Conservation (phyloP, 2,797 vertebrate species). For the Gobionotothen gibberifrons region DNA sequence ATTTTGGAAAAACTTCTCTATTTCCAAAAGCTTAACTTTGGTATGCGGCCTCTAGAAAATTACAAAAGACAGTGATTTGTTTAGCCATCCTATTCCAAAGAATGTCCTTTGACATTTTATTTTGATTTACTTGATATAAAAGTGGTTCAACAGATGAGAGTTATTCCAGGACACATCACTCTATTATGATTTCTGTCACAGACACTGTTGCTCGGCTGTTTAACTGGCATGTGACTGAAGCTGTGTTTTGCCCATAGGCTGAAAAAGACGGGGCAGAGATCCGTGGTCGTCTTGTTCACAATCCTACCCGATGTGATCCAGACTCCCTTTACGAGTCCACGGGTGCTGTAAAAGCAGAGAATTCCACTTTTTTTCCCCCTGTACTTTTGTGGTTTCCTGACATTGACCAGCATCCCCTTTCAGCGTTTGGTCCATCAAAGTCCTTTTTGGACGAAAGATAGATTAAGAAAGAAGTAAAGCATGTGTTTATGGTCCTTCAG, state of each 20-base stretch:
- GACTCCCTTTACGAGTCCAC: conserved; percentile 69
- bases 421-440: conserved; percentile 68
- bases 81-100: conserved; percentile 51
- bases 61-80: conserved; percentile 61
- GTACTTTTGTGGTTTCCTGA: conserved; percentile 80
- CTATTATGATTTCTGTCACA: conserved; percentile 62
- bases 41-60: conserved; percentile 66
- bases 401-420: conserved; percentile 74
- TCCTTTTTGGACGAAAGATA: conserved; percentile 64
- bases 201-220: conserved; percentile 43
- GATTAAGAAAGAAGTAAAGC: conserved; percentile 72
- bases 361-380: conserved; percentile 63
- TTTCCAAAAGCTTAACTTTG: conserved; percentile 60
- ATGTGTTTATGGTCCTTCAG: conserved; percentile 77
- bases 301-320: conserved; percentile 62
- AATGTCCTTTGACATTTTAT: conserved; percentile 67
- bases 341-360: conserved; percentile 61
- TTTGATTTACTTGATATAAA: conserved; percentile 64
- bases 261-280: conserved; percentile 41
- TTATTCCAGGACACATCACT: conserved; percentile 66
- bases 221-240: conserved; percentile 44
- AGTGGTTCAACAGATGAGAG: conserved; percentile 61
- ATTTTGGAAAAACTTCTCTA: conserved; percentile 59
- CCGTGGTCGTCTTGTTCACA: conserved; percentile 48
- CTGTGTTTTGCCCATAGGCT: conserved; percentile 54